A percentile compares a stretch with the other conserved stretches of the same genome.
phyloP scores from a whole-genome alignment of 53 echinoderm and acorn worm species.

The Paracentrotus lividus region DNA sequence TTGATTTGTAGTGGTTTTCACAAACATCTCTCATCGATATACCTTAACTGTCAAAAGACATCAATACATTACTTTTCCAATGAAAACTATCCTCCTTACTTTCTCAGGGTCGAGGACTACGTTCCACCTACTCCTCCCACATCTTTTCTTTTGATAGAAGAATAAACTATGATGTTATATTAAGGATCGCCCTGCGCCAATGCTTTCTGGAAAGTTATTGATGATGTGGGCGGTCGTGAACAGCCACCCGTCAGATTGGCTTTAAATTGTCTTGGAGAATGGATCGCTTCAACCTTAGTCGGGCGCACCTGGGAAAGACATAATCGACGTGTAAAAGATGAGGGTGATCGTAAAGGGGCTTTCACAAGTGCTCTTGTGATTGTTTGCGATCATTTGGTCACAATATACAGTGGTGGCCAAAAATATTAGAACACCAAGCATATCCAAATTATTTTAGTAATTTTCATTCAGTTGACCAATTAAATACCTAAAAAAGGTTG shows the following conservation, averaged over 20 bases:
- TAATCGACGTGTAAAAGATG: constrained; percentile 16
- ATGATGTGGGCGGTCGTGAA: constrained; percentile 60
- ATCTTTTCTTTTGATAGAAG: not conserved
- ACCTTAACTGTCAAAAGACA: not conserved
- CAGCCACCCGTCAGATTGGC: constrained; percentile 40
- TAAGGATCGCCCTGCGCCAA: constrained; percentile 40
- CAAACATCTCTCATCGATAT: not conserved
- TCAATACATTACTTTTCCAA: not conserved
- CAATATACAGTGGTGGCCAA: too few relatives aligned
- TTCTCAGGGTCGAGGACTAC: constrained; percentile 15
- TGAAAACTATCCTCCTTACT: constrained; percentile 18
- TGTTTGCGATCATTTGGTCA: too few relatives aligned
- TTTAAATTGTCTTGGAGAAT: constrained; percentile 48
- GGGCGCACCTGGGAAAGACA: constrained; percentile 41
- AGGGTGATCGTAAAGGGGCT: too few relatives aligned
- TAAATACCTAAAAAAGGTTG: too few relatives aligned
- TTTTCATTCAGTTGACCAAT: too few relatives aligned
- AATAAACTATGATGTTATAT: constrained; percentile 13
- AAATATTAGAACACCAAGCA: too few relatives aligned
- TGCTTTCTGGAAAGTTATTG: constrained; percentile 39
- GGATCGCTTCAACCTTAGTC: not conserved
- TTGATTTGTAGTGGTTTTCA: constrained; percentile 15
- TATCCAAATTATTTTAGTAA: too few relatives aligned
- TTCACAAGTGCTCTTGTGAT: too few relatives aligned
- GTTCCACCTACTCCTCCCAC: constrained; percentile 42